Evolutionary conservation across 2,888 invertebrate genomes (phyloP), one percentile per base, ranked within the genome.

Genomic region (Troilus luridus): DNA sequence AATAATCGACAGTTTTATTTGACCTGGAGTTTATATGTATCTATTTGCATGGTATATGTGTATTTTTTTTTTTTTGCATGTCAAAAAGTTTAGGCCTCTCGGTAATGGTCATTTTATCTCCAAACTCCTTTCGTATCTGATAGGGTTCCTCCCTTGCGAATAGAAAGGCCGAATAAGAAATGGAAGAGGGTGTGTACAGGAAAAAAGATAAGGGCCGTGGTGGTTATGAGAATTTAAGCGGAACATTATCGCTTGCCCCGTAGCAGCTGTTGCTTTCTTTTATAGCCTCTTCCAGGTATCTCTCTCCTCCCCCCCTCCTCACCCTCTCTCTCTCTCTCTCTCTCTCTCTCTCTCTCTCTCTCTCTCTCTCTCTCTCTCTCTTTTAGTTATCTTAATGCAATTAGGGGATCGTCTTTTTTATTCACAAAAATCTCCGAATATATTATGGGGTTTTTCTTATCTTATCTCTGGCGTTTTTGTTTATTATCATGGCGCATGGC

Each of bases 181-280:
- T 67, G 24, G 67, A 77, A 77, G 72, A 77, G 72, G 72, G 41
- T 17, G 72, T 41, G 72, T 41, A 77, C 17, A 77, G 72, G 72
- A 41, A 41, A n/a, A 56, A 85, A 85, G 85, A 85, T 85, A 85
- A 85, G 85, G 56, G 6, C 41, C 5, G 41, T 56, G 56, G 85
- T 58, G 56, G 85, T 85, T 85, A 85, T 85, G 85, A n/a, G 85
- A 85, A 56, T 85, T 85, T 85, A 85, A 85, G 85, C 56, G 85
- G 85, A n/a, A 56, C 85, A 85, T 85, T 85, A 85, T 85, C 85
- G 58, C n/a, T 12, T 11, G 41, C 10, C 56, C 85, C 12, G 85
- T 54, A 58, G n/a, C 85, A 85, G 54, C 85, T 85, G 85, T 85
- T 85, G 85, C 85, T 56, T 77, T 77, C 72, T 77, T 77, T 77